Evolutionary conservation across 2,113 vertebrate genomes (phyloP).

Genomic region (Heterocephalus glaber): DNA sequence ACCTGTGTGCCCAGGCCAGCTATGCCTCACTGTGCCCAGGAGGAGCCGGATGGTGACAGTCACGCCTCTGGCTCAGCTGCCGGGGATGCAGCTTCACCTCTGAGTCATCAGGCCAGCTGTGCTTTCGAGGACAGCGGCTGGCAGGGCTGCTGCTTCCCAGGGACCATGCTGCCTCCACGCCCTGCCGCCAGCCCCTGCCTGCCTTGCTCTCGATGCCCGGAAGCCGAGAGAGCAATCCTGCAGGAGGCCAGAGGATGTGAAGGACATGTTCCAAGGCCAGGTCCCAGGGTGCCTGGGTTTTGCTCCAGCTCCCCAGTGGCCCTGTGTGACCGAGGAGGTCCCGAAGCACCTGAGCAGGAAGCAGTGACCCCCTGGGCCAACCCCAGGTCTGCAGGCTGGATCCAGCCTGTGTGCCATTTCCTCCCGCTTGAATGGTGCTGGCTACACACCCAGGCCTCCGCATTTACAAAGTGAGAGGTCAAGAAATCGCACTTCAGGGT

Average conservation of each 20-base stretch:
- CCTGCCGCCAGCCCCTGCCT: conserved; percentile 30
- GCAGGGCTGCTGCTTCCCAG: conserved; percentile 29
- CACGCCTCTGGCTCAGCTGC: conserved; percentile 62
- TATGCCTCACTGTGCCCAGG: neutral
- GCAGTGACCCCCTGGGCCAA: neutral
- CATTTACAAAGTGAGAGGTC: neutral
- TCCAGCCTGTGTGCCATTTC: neutral
- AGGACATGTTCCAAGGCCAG: neutral
- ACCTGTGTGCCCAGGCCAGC: neutral
- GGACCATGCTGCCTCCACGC: conserved; percentile 57
- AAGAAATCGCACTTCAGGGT: neutral
- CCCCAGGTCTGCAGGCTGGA: neutral
- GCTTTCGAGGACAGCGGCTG: conserved; percentile 76
- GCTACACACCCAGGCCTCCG: neutral
- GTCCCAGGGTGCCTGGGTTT: neutral
- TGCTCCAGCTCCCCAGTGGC: neutral
- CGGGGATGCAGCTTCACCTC: conserved; percentile 3
- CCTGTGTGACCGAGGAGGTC: neutral
- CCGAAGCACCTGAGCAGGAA: neutral
- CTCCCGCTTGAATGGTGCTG: neutral
- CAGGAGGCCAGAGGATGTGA: neutral
- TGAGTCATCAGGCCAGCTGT: conserved; percentile 67
- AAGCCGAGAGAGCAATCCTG: conserved; percentile 41
- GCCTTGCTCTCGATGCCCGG: conserved; percentile 1
- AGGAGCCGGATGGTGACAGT: neutral